A percentile compares a stretch with the other conserved stretches of the same genome.
These are phyloP conservation scores for Hyles vespertilio DNA, from an alignment of 1,140 invertebrate species.

Conservation along the genomic window DNA sequence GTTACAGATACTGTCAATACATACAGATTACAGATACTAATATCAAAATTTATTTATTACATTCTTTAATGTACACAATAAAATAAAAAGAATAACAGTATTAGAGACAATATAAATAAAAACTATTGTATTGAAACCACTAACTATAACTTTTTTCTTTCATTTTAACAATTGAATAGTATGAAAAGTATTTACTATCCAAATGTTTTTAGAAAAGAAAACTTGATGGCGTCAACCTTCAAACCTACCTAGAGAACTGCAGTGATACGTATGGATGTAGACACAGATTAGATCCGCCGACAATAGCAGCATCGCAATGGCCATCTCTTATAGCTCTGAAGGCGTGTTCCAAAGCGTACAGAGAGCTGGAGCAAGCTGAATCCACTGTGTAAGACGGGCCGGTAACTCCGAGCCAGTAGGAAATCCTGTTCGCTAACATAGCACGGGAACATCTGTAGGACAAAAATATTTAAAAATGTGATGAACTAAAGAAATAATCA, in stretches of 20 bases:
- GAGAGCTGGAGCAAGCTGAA: slow-evolving; percentile 94
- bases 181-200: no score
- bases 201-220: no score
- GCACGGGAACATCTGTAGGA: slow-evolving; percentile 85
- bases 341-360: slow-evolving; percentile 91
- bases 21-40: no score
- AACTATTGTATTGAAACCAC: no score
- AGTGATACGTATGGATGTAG: slow-evolving; percentile 89
- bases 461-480: background rate
- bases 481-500: background rate
- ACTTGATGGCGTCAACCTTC: no score
- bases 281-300: slow-evolving; percentile 89
- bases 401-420: slow-evolving; percentile 82
- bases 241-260: slow-evolving; percentile 82
- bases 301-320: slow-evolving; percentile 89
- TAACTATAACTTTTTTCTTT: no score
- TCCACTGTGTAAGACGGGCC: slow-evolving; percentile 90
- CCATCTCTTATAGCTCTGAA: slow-evolving; percentile 85
- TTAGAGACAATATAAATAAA: no score
- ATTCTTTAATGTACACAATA: no score
- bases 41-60: no score
- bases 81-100: no score
- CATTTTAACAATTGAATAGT: no score
- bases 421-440: slow-evolving; percentile 94
- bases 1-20: no score